Evolutionary conservation across 1,140 invertebrate genomes (phyloP), one percentile per base, ranked within the genome.

Genomic region (Cherax destructor): DNA sequence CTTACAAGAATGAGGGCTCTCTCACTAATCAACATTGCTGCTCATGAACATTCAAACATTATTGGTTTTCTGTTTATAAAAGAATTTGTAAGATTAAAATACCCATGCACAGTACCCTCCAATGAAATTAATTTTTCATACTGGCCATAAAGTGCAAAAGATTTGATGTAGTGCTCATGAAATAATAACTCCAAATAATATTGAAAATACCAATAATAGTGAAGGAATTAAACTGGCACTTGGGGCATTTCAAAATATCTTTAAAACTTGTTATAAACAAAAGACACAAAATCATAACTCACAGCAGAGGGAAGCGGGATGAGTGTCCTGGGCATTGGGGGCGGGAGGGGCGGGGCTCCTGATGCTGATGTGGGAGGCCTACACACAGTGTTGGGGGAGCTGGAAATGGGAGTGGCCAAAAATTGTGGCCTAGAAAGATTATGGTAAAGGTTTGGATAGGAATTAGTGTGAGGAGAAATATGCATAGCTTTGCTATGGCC

Each of bases 351-450:
- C 78, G 49, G 78, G 79, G 79, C 79, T 56, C 78, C 77, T 52
- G 87, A 72, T 30, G 80, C 47, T 88, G 87, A 72, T 69, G 80
- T 50, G 47, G 59, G 52, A 61, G 79, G 78, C 77, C 76, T 77
- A 77, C 74, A 59, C 56, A 56, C 72, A 61, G 21, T 74, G 69
- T 30, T 74, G 72, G 74, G 74, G 30, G 41, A 21, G 83, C 50
- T 78, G 87, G 50, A 41, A 59, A 24, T 80, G 41, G 79, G 78
- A 65, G 52, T 80, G 86, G 78, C 69, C 83, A 50, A n/a, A 30
- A 69, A 77, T 16, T 47, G 50, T 83, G 59, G 79, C 61, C 61
- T 47, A 65, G 78, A 80, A 52, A 65, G 16, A 72, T 49, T 72
- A 49, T 65, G 79, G 79, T 30, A 9, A 47, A 21, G 78, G 80